phyloP scores from a whole-genome alignment of 2,888 invertebrate genomes.

The Cephus nigrinus region DNA sequence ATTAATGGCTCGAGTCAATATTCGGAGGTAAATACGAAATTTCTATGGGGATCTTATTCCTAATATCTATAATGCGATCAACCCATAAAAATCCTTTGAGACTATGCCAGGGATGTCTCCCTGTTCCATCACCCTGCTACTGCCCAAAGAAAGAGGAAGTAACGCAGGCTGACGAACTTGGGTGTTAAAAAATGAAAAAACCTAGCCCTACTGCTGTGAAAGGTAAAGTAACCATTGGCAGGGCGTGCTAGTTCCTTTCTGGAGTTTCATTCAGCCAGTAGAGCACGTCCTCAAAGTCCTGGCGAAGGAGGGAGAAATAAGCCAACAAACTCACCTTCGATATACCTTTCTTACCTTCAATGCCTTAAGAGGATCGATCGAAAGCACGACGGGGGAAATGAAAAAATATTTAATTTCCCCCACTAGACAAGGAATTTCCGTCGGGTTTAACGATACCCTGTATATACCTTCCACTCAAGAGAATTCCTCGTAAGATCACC shows the following conservation, averaged over 20 bases:
- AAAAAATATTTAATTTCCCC: background rate
- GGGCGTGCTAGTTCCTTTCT: background rate
- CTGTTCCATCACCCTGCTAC: background rate
- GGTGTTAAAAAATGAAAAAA: background rate
- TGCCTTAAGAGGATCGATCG: slow-evolving; percentile 9
- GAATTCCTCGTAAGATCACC: background rate
- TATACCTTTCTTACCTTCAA: slow-evolving; percentile 2
- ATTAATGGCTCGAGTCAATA: background rate
- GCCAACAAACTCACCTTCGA: background rate
- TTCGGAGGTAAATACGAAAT: background rate
- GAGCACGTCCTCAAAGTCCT: background rate
- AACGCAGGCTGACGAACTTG: background rate
- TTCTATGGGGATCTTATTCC: background rate
- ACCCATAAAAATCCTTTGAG: background rate
- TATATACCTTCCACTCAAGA: background rate
- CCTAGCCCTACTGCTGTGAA: background rate
- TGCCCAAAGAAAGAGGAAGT: too few relatives aligned
- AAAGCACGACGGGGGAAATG: background rate
- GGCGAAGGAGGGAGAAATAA: background rate
- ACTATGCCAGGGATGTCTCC: background rate
- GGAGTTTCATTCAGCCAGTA: background rate
- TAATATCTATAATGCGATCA: background rate
- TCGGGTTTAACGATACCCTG: background rate
- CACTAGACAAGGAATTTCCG: background rate
- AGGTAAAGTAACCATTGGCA: background rate